phyloP scores from a whole-genome alignment of 2,888 invertebrate species.

The Tetragonula carbonaria region DNA sequence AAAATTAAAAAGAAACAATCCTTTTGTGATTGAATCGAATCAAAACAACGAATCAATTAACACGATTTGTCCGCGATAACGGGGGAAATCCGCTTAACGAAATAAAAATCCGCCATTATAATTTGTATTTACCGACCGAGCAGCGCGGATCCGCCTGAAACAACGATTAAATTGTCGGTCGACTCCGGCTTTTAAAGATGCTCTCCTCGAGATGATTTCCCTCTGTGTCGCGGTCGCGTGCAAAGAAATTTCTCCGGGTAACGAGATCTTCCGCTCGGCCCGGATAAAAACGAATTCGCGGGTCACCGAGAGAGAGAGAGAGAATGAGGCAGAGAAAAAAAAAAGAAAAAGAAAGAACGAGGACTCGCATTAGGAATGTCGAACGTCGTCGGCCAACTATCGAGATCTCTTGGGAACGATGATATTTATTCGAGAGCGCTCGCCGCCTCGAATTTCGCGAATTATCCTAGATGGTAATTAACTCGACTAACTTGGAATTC shows the following conservation, averaged over 20 bases:
- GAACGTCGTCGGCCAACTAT: slow-evolving; percentile 18
- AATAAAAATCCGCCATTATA: too few relatives aligned
- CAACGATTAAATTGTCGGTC: not conserved
- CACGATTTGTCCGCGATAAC: too few relatives aligned
- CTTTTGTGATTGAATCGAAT: too few relatives aligned
- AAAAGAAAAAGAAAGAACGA: not conserved
- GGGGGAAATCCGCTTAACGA: too few relatives aligned
- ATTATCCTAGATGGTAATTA: slow-evolving; percentile 30
- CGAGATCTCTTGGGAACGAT: slow-evolving; percentile 38
- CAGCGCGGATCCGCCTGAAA: not conserved
- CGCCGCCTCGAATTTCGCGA: slow-evolving; percentile 21
- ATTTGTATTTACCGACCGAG: not conserved
- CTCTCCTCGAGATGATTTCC: not conserved
- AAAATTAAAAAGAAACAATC: too few relatives aligned
- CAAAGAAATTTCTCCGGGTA: slow-evolving; percentile 23
- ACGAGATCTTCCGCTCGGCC: slow-evolving; percentile 28
- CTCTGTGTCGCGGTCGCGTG: not conserved
- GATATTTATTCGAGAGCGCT: slow-evolving; percentile 34
- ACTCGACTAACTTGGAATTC: slow-evolving; percentile 20
- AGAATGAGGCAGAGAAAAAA: not conserved
- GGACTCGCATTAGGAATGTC: slow-evolving; percentile 38
- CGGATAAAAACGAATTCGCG: slow-evolving; percentile 25
- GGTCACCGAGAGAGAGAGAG: not conserved
- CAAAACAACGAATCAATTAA: too few relatives aligned
- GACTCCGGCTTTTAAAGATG: not conserved